These are phyloP conservation scores for Cichladusa arquata DNA, from an alignment of 2,113 vertebrate species.

Conservation along the genomic window DNA sequence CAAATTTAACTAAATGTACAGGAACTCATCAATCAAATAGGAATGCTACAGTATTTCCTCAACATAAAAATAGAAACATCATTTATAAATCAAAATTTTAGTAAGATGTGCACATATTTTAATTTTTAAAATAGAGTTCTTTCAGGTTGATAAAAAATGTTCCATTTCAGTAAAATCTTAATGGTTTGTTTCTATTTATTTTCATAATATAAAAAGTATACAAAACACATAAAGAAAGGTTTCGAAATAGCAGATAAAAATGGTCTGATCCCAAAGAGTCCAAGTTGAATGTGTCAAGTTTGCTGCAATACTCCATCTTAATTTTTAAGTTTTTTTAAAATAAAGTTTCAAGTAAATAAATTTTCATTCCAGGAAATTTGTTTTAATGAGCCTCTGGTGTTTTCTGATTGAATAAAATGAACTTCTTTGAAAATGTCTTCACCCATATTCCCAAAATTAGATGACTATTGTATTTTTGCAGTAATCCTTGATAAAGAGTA, in stretches of 20 bases:
- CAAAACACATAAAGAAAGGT: background rate
- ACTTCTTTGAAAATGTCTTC: background rate
- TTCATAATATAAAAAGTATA: background rate
- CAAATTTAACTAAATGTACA: background rate
- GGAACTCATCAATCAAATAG: background rate
- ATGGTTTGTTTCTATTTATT: background rate
- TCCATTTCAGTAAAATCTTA: background rate
- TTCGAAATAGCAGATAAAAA: background rate
- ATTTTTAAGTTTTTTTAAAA: background rate
- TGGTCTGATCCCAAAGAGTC: background rate
- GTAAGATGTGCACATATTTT: background rate
- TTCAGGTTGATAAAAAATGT: background rate
- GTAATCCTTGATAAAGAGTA: background rate
- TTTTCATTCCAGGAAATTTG: background rate
- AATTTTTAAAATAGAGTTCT: background rate
- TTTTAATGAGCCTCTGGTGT: background rate
- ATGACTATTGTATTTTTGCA: background rate
- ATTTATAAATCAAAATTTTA: background rate
- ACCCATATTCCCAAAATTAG: background rate
- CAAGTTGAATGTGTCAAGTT: background rate
- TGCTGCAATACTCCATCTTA: background rate
- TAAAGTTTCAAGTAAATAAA: background rate
- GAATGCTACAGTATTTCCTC: background rate
- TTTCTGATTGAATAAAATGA: background rate
- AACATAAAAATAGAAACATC: background rate